Evolutionary conservation across 1,140 invertebrate genomes (phyloP).

Genomic region (Drosophila lini): DNA sequence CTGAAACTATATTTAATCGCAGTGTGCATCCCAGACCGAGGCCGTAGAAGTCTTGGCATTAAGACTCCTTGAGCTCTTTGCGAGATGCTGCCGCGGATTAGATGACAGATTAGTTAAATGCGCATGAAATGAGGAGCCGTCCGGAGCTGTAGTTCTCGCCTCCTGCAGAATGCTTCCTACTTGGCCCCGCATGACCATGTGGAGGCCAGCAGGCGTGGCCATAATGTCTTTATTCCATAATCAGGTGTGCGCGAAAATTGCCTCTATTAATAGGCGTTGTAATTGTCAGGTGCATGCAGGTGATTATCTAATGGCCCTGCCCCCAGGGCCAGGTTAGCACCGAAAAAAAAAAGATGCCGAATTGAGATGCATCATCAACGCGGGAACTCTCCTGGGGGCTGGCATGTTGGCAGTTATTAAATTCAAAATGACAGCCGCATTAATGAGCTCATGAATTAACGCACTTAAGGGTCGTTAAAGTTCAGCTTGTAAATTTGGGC

Average conservation of each 20-base stretch:
- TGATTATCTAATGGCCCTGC: conserved; percentile 55
- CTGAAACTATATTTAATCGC: not conserved
- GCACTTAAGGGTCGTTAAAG: conserved; percentile 26
- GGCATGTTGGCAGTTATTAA: not conserved
- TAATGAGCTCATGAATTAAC: conserved; percentile 6
- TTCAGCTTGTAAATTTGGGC: not conserved
- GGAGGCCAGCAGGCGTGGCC: conserved; percentile 46
- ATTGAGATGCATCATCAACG: not conserved
- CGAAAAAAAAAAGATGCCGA: not conserved
- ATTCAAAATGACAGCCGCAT: conserved; percentile 1
- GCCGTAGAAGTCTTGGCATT: conserved; percentile 14
- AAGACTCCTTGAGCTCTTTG: conserved; percentile 42
- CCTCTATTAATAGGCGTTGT: conserved; percentile 67
- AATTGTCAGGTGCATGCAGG: conserved; percentile 67
- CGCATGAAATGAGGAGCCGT: conserved; percentile 73
- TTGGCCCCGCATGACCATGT: conserved; percentile 47
- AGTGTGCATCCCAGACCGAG: not conserved
- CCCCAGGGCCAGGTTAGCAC: conserved; percentile 26
- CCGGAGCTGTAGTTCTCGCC: conserved; percentile 20
- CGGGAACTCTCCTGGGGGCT: not conserved
- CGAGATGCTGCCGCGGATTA: conserved; percentile 67
- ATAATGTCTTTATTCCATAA: conserved; percentile 78
- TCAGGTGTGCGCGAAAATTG: conserved; percentile 63
- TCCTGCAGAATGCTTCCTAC: conserved; percentile 50
- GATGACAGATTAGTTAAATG: conserved; percentile 81